phyloP scores from a whole-genome alignment of 2,113 vertebrate genomes.

The Varanus komodoensis region DNA sequence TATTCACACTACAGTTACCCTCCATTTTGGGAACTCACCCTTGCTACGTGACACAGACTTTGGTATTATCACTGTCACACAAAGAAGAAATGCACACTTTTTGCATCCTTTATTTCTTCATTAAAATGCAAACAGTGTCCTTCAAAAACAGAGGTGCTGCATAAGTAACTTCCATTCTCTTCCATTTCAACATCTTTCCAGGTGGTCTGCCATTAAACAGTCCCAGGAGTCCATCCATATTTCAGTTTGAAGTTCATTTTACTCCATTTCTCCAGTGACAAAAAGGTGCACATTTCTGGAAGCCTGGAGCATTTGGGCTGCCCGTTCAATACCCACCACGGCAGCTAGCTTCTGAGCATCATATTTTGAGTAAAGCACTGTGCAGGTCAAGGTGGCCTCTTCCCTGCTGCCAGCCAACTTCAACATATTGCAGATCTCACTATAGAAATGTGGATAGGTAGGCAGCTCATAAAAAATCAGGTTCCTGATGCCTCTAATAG shows the following conservation, averaged over 20 bases:
- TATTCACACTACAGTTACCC: background rate
- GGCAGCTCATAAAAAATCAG: slow-evolving; percentile 96
- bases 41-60: background rate
- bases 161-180: background rate
- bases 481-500: slow-evolving; percentile 91
- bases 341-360: slow-evolving; percentile 89
- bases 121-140: background rate
- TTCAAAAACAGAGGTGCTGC: slow-evolving; percentile 5
- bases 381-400: slow-evolving; percentile 94
- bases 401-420: slow-evolving; percentile 76
- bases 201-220: background rate
- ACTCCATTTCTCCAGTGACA: slow-evolving; percentile 87
- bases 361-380: slow-evolving; percentile 90
- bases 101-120: accelerated
- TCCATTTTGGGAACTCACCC: too few species aligned
- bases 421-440: slow-evolving; percentile 96
- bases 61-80: background rate
- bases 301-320: slow-evolving; percentile 95
- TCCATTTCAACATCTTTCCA: slow-evolving; percentile 11
- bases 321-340: slow-evolving; percentile 87
- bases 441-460: slow-evolving; percentile 95
- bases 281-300: slow-evolving; percentile 93
- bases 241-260: background rate
- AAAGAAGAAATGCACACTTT: background rate
- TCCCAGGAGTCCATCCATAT: background rate